Evolutionary conservation across 2,797 vertebrate species (phyloP).

Genomic region (Podarcis lilfordi): DNA sequence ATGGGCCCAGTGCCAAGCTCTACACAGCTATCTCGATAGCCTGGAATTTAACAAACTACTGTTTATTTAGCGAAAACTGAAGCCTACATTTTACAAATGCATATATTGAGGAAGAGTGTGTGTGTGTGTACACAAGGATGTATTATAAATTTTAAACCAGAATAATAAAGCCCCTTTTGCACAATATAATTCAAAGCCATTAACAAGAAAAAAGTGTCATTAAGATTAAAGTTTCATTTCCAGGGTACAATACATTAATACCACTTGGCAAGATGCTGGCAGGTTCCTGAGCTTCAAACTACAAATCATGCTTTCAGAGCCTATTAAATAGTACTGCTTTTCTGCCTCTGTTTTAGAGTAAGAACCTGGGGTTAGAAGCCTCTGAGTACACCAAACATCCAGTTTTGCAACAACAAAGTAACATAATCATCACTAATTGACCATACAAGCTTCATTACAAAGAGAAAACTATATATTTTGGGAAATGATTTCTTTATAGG

Average conservation of each 20-base stretch:
- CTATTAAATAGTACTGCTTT: neutral
- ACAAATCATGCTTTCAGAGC: slow-evolving; percentile 12
- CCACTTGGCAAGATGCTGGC: neutral
- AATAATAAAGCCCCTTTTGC: neutral
- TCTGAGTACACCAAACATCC: neutral
- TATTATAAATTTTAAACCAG: neutral
- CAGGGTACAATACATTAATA: neutral
- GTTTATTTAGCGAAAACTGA: neutral
- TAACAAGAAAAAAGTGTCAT: neutral
- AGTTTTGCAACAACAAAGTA: neutral
- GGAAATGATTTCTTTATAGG: too few species aligned
- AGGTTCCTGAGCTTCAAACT: neutral
- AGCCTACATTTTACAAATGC: neutral
- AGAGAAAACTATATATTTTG: too few species aligned
- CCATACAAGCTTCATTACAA: slow-evolving; percentile 22
- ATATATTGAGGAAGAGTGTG: neutral
- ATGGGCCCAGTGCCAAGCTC: fast-evolving
- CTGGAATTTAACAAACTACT: neutral
- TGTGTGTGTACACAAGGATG: neutral
- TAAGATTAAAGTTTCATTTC: neutral
- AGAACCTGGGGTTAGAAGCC: slow-evolving; percentile 38
- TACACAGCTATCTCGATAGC: neutral
- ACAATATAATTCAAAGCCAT: neutral
- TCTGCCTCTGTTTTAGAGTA: slow-evolving; percentile 29
- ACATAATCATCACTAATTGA: slow-evolving; percentile 4